Base-by-base conservation (phyloP, 2,113 vertebrate species). In the Microcebus jonahi region DNA sequence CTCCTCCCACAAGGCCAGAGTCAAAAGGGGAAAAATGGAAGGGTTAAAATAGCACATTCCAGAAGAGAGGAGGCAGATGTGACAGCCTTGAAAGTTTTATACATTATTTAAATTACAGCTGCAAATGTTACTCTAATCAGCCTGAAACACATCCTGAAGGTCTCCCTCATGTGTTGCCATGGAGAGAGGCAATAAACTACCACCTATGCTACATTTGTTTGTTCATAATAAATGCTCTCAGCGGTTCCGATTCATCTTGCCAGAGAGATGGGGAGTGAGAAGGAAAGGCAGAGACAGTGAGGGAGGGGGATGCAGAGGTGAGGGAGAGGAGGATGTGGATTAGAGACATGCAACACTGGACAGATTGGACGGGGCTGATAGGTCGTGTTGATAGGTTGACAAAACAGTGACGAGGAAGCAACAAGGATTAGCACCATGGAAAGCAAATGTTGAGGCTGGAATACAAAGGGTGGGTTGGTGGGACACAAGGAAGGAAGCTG, bases 21-120 rank as follows among this genome's bases (percentile, higher is more conserved):
- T 97, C 97, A 98, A 97, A 97, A 96, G 97, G 98, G 96, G 94
- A 97, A 97, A 97, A 94, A 94, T 61, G 95, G 93, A 91, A 91
- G 95, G 92, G 95, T 89, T 94, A 57, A 76, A 76, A 91, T 3
- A 96, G 95, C 96, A 97, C 97, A 97, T 97, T 98, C 97, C 95
- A 94, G 84, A 96, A 96, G 93, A 96, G 88, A 97, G 63, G 95
- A 82, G 96, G 89, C 89, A 91, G 96, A 86, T 96, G 89, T 94
- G 85, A 91, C 53, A 96, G 97, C 85, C 94, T 94, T 91, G 94
- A 96, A 71, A 12, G 68, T 76, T 97, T 94, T 55, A 80, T 45
- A 94, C 48, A 18, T 97, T 70, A 96, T 96, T 94, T 82, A 96
- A 97, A 94, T 94, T 50, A 95, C 90, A 67, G 83, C 86, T 96